Evolutionary conservation across 2,888 invertebrate genomes (phyloP), one percentile per base, ranked within the genome.

Genomic region (Nasonia oneida): DNA sequence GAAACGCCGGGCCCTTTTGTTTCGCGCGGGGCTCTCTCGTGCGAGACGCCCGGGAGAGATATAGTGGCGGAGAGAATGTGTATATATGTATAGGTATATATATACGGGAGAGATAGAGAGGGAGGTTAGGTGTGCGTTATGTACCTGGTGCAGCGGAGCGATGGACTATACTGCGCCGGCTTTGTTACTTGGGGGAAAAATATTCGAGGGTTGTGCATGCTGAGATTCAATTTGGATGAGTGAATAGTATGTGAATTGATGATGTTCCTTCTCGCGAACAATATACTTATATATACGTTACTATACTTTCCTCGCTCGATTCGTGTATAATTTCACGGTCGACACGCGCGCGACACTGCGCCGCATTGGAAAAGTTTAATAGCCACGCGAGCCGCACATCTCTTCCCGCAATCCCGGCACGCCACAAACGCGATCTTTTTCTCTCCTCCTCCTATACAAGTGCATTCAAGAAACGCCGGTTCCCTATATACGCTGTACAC

Each of bases 1-100:
- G 89, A 87, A 89, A 90, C 89, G 71, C 23, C 76, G 84, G 74
- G 71, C 74, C 76, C 83, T 81, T 82, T 87, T 85, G 87, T 81
- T 81, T 70, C 78, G 67, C 67, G 64, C n/a, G 18, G 3, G 15
- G n/a, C 5, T 53, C 77, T 81, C 81, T 61, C 57, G 81, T 85
- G 84, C 81, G 64, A 77, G 76, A 76, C 84, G 47, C 42, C 42
- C 53, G 47, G 15, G 5, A 33, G 73, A 75, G 42, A 81, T 15
- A 39, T 39, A 42, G 53, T 70, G n/a, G 10, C 50, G 39, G 29
- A 12, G 76, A 23, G 53, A 57, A 39, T 6, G 81, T 61, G 12
- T 47, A 39, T 57, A 50, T 47, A 42, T 5, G 5, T 23, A 23
- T 23, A 23, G 23, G 23, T 23, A 23, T 23, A 23, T 23, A 23